Evolutionary conservation across 2,888 invertebrate genomes (phyloP), one percentile per base, ranked within the genome.

Genomic region (Griposia aprilina): DNA sequence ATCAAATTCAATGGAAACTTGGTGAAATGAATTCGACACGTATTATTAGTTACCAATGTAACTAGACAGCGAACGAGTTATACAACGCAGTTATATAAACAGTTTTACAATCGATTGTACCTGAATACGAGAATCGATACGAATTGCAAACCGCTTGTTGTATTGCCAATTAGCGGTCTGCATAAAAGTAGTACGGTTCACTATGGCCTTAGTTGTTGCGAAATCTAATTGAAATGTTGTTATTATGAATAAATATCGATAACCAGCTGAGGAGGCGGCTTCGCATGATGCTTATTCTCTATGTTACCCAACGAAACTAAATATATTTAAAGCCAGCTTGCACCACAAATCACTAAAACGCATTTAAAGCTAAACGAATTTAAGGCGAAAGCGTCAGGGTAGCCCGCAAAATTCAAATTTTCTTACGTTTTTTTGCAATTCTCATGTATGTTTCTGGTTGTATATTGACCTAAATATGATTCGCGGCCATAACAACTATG

Each of bases 11-110:
- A 62, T 62, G 36, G 0, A 84, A 81, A 81, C 69, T 50, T 67
- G 79, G 75, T 80, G 78, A 57, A 85, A 76, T 78, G n/a, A 77
- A 86, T 86, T 86, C 76, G 80, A 70, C 36, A 50, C 83, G 82
- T 69, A 78, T 75, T 75, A 67, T 80, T 62, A 69, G 59, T 66
- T 74, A 74, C 63, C 50, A 66, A 68, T 67, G 74, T 41, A 75
- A 80, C 77, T 59, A 73, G 76, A 82, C 65, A 76, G 52, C 65
- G 66, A 76, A 69, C 80, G 26, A 17, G 74, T 87, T 87, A 76
- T 78, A 85, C 85, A 87, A 87, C 57, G 7, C n/a, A 57, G 65
- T 87, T 87, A 82, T 79, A 74, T 87, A 87, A 83, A 75, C 66
- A 30, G 67, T 83, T 80, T 75, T 81, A 80, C 76, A 81, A 78